phyloP scores from a whole-genome alignment of 2,113 vertebrate species.

The Jacana jacana region DNA sequence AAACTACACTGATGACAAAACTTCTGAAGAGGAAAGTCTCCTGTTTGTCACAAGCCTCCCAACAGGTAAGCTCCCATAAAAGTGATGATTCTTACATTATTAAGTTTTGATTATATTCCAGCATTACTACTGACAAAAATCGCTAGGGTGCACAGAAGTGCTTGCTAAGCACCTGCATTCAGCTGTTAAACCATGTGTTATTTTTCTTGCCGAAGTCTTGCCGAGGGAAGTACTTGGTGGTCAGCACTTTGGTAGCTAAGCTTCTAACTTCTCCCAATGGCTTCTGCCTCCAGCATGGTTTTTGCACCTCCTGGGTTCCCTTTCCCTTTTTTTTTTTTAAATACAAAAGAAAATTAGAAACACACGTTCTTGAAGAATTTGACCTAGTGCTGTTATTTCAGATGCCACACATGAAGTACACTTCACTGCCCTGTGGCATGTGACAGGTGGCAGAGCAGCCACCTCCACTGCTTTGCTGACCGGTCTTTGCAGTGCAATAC shows the following conservation, averaged over 20 bases:
- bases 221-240: neutral
- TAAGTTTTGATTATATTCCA: neutral
- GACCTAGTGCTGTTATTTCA: neutral
- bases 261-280: neutral
- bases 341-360: neutral
- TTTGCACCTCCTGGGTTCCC: neutral
- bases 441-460: neutral
- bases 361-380: neutral
- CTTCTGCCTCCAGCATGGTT: neutral
- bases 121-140: neutral
- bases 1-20: neutral
- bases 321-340: neutral
- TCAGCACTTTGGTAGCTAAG: neutral
- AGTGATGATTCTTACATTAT: neutral
- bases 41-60: neutral
- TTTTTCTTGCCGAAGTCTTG: neutral
- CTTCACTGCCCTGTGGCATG: neutral
- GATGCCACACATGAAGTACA: neutral
- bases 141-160: neutral
- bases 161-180: neutral
- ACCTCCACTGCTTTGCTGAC: neutral
- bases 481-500: neutral
- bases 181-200: neutral
- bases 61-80: neutral
- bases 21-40: neutral